Evolutionary conservation across 2,113 vertebrate genomes (phyloP).

Genomic region (Tamias sibiricus): DNA sequence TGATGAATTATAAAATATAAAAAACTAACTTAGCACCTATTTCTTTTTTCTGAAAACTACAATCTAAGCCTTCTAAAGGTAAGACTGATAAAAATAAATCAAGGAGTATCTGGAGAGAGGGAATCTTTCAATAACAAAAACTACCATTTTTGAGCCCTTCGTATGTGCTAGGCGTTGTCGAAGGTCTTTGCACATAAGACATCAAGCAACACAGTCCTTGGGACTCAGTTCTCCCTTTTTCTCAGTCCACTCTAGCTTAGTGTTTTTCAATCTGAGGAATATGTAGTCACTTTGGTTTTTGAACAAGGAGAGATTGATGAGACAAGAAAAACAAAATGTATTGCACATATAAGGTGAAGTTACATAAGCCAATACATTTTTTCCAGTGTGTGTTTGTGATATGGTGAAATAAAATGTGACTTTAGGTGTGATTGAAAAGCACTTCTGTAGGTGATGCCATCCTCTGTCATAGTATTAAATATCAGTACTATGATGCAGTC

Average conservation of each 20-base stretch:
- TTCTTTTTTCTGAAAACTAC: not conserved
- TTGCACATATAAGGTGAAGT: not conserved
- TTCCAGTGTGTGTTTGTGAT: not conserved
- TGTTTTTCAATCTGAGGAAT: not conserved
- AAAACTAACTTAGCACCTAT: not conserved
- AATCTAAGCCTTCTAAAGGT: not conserved
- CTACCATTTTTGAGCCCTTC: not conserved
- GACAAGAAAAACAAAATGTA: not conserved
- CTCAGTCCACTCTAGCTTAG: not conserved
- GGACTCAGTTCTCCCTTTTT: not conserved
- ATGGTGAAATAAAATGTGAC: not conserved
- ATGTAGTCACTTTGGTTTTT: not conserved
- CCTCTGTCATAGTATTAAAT: not conserved
- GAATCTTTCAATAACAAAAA: not conserved
- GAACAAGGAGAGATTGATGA: not conserved
- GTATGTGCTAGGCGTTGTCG: not conserved
- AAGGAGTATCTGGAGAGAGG: not conserved
- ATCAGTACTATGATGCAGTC: not conserved
- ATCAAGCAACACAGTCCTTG: not conserved
- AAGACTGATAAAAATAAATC: not conserved
- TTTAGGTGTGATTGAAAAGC: not conserved
- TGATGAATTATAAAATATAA: not conserved
- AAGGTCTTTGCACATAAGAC: not conserved
- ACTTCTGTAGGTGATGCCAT: not conserved
- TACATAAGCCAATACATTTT: not conserved